phyloP scores from a whole-genome alignment of 2,888 invertebrate genomes.

The Stenodema calcarata region DNA sequence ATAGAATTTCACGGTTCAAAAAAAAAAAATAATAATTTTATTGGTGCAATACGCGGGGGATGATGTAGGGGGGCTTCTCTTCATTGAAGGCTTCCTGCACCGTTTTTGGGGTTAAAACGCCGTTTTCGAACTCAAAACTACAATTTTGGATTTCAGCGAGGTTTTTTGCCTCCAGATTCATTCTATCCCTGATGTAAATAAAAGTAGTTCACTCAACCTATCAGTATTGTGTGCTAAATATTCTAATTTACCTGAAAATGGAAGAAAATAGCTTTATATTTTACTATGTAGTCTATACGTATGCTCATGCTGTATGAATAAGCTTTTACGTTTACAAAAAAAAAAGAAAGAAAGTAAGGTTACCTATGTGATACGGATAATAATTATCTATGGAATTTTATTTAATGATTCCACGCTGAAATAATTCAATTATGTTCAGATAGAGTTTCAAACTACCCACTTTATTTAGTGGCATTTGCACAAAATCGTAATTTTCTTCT shows the following conservation, averaged over 20 bases:
- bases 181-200: neutral
- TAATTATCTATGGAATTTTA: neutral
- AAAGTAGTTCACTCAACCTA: neutral
- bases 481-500: no score
- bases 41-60: neutral
- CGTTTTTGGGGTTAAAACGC: neutral
- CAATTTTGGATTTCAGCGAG: neutral
- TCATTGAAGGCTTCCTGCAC: neutral
- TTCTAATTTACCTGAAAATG: neutral
- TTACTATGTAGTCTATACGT: neutral
- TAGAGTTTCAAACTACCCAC: no score
- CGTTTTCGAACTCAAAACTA: neutral
- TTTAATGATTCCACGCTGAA: no score
- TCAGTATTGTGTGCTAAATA: neutral
- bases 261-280: slow-evolving; percentile 11
- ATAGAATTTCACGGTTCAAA: slow-evolving; percentile 23
- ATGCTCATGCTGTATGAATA: slow-evolving; percentile 4
- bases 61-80: neutral
- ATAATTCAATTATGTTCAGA: no score
- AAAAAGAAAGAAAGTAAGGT: neutral
- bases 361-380: slow-evolving; percentile 41
- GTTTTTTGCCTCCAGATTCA: neutral
- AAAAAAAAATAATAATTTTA: neutral
- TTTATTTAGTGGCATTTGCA: no score
- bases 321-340: slow-evolving; percentile 4